Percentiles rank a stretch among this genome's conserved stretches.
These are phyloP conservation scores for Phasianus colchicus DNA, from an alignment of 2,113 vertebrate genomes.

Conservation along the genomic window DNA sequence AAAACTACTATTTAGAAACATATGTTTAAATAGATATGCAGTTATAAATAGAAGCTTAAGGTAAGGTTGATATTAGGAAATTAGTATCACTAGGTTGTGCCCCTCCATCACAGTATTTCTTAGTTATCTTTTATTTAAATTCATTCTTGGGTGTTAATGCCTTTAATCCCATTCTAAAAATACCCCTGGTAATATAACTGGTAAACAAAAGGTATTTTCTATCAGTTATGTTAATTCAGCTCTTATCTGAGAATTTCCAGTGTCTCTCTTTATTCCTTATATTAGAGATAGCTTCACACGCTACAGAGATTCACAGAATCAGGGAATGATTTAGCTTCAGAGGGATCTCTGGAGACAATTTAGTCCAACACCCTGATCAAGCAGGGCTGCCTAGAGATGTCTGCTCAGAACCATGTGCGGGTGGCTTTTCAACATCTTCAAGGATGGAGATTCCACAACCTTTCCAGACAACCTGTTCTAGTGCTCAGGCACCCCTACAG, in stretches of 20 bases:
- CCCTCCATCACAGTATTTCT: not conserved
- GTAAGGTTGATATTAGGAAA: not conserved
- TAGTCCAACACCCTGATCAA: not conserved
- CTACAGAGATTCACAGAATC: not conserved
- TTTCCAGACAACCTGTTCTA: not conserved
- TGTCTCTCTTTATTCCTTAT: not conserved
- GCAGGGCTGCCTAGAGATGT: not conserved
- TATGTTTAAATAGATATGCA: not conserved
- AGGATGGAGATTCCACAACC: not conserved
- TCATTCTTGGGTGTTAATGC: rapidly evolving
- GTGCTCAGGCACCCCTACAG: not conserved
- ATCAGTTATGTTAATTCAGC: not conserved
- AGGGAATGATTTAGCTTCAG: not conserved
- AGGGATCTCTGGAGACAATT: not conserved
- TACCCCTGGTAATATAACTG: not conserved
- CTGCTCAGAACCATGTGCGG: not conserved
- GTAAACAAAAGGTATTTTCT: not conserved
- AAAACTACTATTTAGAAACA: not conserved
- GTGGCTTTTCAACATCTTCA: not conserved
- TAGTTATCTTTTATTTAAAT: not conserved
- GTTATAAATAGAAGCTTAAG: not conserved
- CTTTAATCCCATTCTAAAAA: not conserved
- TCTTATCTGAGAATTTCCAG: not conserved
- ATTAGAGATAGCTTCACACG: not conserved
- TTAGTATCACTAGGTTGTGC: not conserved